phyloP scores from a whole-genome alignment of 2,113 vertebrate genomes.

The Rhinoderma darwinii region DNA sequence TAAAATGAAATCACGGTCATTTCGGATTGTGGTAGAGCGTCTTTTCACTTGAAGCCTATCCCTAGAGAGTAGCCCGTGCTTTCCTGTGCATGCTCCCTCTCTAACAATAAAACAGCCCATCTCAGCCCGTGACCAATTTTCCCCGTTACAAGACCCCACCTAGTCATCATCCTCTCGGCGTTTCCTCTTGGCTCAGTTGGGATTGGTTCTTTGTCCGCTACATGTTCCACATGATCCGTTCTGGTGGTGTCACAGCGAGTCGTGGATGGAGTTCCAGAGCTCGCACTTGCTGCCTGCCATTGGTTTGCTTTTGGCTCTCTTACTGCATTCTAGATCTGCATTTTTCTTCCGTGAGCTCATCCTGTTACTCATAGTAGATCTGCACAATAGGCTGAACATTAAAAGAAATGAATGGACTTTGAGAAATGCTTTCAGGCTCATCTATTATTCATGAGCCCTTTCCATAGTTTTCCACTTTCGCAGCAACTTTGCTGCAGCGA shows the following conservation, averaged over 20 bases:
- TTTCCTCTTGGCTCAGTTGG: constrained; percentile 42
- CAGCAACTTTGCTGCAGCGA: constrained; percentile 14
- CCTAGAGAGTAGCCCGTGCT: not conserved
- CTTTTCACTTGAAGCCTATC: not conserved
- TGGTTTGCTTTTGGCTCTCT: not conserved
- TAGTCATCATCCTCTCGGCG: constrained; percentile 27
- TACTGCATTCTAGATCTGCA: not conserved
- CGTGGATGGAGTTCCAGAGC: too few relatives aligned
- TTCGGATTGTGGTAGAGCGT: too few relatives aligned
- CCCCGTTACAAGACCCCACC: constrained; percentile 26
- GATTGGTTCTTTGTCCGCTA: not conserved
- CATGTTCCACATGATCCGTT: constrained; percentile 13
- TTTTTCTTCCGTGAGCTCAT: not conserved
- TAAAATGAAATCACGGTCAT: too few relatives aligned
- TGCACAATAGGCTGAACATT: constrained; percentile 28
- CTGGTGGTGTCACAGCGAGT: not conserved
- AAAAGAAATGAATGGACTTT: constrained; percentile 35
- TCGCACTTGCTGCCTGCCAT: not conserved
- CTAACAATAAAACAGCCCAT: not conserved
- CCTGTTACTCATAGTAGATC: not conserved
- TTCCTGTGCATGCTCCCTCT: not conserved
- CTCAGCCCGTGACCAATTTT: constrained; percentile 4
- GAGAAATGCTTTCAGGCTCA: constrained; percentile 35
- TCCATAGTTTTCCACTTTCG: constrained; percentile 38
- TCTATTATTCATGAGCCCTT: constrained; percentile 49